Evolutionary conservation across 2,888 invertebrate genomes (phyloP).

Genomic region (Ceratothoa steindachneri): DNA sequence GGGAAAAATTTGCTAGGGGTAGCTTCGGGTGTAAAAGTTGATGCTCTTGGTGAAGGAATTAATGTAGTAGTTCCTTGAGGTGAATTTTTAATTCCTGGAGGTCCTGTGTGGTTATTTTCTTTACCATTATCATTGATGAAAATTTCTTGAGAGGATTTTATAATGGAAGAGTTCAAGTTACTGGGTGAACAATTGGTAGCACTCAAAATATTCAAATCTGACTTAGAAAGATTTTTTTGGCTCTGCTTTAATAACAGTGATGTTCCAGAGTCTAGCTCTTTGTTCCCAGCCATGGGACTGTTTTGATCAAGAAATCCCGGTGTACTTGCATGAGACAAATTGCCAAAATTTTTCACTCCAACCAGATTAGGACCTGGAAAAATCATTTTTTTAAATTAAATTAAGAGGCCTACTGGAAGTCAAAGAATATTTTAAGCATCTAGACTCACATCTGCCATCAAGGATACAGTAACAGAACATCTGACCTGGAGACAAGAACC

Average conservation of each 20-base stretch:
- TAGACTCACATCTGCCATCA: too few species aligned
- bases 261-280: too few species aligned
- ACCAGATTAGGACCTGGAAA: too few species aligned
- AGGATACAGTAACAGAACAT: too few species aligned
- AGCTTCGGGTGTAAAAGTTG: neutral
- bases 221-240: neutral
- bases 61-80: neutral
- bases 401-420: neutral
- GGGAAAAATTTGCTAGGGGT: neutral
- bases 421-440: too few species aligned
- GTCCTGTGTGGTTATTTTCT: neutral
- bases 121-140: neutral
- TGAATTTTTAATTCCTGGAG: neutral
- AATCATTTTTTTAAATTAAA: too few species aligned
- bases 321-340: too few species aligned
- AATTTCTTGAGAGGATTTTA: neutral
- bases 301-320: too few species aligned
- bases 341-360: too few species aligned
- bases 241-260: neutral
- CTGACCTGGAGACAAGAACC: too few species aligned
- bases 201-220: slow-evolving; percentile 1
- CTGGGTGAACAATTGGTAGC: neutral
- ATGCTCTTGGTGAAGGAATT: neutral
- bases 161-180: neutral
- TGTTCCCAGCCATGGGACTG: too few species aligned